Conservation (phyloP, 2,797 vertebrate genomes). For the Euthynnus affinis region DNA sequence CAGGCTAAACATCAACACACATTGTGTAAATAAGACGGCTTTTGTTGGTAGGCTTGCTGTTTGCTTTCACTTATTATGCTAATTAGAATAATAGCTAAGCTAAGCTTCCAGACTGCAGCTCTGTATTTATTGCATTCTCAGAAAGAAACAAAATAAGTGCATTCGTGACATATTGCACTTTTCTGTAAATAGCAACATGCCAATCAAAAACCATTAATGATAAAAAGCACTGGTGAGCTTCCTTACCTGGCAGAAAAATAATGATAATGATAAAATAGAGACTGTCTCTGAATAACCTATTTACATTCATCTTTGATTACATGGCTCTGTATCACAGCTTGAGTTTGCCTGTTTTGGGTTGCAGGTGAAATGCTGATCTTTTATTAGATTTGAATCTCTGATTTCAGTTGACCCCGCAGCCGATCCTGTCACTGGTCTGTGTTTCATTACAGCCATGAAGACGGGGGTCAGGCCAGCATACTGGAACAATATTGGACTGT, state of each 20-base stretch:
- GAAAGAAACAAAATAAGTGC: too few species aligned
- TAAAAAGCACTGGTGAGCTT: too few species aligned
- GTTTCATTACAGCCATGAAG: slow-evolving; percentile 34
- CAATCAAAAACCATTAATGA: slow-evolving; percentile 3
- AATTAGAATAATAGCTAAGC: not conserved
- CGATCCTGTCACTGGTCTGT: slow-evolving; percentile 1
- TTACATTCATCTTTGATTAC: slow-evolving; percentile 22
- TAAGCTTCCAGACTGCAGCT: not conserved
- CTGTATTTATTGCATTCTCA: too few species aligned
- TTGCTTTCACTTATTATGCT: too few species aligned
- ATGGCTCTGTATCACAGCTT: not conserved
- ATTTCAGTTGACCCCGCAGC: slow-evolving; percentile 10
- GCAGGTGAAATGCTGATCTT: slow-evolving; percentile 17
- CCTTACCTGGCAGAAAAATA: not conserved
- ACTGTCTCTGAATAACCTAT: not conserved
- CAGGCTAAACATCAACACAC: too few species aligned
- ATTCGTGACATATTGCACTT: too few species aligned
- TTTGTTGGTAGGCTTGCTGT: not conserved
- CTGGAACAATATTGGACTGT: slow-evolving; percentile 27
- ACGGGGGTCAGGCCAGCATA: slow-evolving; percentile 15
- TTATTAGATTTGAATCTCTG: not conserved
- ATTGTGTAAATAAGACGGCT: too few species aligned
- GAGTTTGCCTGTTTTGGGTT: slow-evolving; percentile 3
- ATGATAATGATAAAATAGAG: not conserved
- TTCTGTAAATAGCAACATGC: not conserved